Evolutionary conservation across 2,113 vertebrate genomes (phyloP), one percentile per base, ranked within the genome.

Genomic region (Henicopernis longicauda): DNA sequence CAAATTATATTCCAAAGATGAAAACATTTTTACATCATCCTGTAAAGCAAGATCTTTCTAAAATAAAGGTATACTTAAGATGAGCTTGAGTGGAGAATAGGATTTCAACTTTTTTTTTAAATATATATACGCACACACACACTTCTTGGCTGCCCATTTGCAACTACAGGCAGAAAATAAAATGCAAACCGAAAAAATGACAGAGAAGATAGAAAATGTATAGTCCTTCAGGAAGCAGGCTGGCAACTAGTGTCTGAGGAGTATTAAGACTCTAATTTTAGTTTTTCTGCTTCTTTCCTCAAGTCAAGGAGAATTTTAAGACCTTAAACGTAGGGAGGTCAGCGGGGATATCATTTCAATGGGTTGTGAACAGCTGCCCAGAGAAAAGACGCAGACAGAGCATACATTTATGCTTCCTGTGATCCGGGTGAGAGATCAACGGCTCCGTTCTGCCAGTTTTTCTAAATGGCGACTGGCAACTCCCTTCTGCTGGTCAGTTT

Each of bases 11-110:
- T 89, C 81, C 93, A 94, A 96, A 91, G 34, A 21, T 79, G 70
- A 91, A 97, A 95, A 95, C 27, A 94, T 91, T 94, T 95, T 96
- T 95, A 89, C n/a, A 91, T 94, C 89, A 96, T 92, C 55, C 49
- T 93, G 77, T 69, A 95, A 96, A 92, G 81, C 57, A 96, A 95
- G 61, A 83, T 52, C 61, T 91, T 92, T 93, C 76, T 49, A 95
- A 86, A 95, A 92, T 54, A 89, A 83, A 94, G 18, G 47, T 65
- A 52, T 76, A 84, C 57, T 91, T 71, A 65, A 76, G 44, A 74
- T 65, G 10, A 92, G 47, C 40, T 97, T 69, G 66, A 82, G 18
- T 26, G 47, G 47, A 91, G 17, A 97, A 69, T 9, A 86, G 45
- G 47, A 89, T 45, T 65, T 86, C 29, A 90, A 58, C 6, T 72